Evolutionary conservation across 2,888 invertebrate species (phyloP), one percentile per base, ranked within the genome.

Genomic region (Lepidonotus clava): DNA sequence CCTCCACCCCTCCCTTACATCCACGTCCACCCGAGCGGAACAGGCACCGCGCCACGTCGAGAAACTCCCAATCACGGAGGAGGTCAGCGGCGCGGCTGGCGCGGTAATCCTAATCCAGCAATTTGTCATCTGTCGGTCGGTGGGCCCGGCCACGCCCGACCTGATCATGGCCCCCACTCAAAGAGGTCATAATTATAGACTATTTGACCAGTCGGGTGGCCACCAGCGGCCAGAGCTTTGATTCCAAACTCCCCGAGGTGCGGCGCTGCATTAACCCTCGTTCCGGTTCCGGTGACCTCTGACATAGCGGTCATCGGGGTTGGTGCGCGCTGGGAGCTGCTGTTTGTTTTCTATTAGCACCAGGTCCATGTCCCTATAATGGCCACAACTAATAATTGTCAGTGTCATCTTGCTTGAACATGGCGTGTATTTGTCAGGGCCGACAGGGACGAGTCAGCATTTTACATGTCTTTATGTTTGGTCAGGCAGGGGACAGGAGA

Each of bases 151-250:
- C 56, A n/a, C n/a, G n/a, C n/a, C 61, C 14, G 61, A 28, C 61
- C 38, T 76, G 76, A 76, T 76, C 76, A 76, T 34, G 1, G 1
- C 4, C 53, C 61, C 28, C 11, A 11, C 61, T 61, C 28, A 61
- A 61, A 40, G 40, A 76, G 76, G 76, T 76, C 76, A 76, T 76
- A 76, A 76, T 76, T 76, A 76, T 76, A 76, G 76, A 76, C 76
- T 76, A 76, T 76, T 76, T 76, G 76, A 76, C 76, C 76, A 40
- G 38, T 76, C n/a, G 36, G 38, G n/a, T 76, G 76, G 38, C 1
- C 61, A n/a, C 28, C 28, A 24, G 61, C 61, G 28, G 28, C 61
- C 76, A 14, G 14, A 8, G 76, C 76, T 76, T 76, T 76, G 38
- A 76, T 76, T 76, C 24, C 76, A 34, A 40, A 38, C 76, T 76